Conservation (phyloP, 2,797 vertebrate species). For the Silurus aristotelis region DNA sequence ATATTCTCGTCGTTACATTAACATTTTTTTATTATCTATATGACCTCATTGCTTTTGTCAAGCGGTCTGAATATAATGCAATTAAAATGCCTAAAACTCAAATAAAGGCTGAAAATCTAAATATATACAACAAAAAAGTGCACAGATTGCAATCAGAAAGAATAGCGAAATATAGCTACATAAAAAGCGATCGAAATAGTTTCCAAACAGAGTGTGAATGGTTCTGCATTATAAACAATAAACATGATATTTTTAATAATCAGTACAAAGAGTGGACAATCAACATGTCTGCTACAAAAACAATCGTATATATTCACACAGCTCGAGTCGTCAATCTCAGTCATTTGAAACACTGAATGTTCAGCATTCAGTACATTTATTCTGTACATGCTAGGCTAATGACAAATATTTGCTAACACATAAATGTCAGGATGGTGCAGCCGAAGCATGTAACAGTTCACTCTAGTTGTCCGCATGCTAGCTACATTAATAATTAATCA, state of each 20-base stretch:
- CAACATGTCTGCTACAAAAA: constrained; percentile 6
- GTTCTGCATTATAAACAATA: background rate
- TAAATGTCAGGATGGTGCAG: background rate
- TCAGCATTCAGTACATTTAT: background rate
- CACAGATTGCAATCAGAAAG: background rate
- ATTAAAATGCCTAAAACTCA: background rate
- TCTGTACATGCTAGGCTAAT: constrained; percentile 7
- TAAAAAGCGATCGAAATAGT: background rate
- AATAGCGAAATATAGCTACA: background rate
- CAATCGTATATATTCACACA: background rate
- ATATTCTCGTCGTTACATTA: background rate
- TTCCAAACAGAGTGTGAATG: background rate
- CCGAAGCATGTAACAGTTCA: too few relatives aligned
- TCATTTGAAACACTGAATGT: background rate
- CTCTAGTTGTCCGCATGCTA: too few relatives aligned
- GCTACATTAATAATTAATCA: too few relatives aligned
- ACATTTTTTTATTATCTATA: background rate
- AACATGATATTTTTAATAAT: background rate
- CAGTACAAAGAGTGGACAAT: background rate
- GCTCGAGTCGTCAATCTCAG: background rate
- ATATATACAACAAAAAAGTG: background rate
- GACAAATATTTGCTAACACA: background rate
- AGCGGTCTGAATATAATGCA: background rate
- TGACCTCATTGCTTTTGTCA: background rate
- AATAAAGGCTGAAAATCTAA: background rate